Evolutionary conservation across 2,113 vertebrate species (phyloP), one percentile per base, ranked within the genome.

Genomic region (Excalfactoria chinensis): DNA sequence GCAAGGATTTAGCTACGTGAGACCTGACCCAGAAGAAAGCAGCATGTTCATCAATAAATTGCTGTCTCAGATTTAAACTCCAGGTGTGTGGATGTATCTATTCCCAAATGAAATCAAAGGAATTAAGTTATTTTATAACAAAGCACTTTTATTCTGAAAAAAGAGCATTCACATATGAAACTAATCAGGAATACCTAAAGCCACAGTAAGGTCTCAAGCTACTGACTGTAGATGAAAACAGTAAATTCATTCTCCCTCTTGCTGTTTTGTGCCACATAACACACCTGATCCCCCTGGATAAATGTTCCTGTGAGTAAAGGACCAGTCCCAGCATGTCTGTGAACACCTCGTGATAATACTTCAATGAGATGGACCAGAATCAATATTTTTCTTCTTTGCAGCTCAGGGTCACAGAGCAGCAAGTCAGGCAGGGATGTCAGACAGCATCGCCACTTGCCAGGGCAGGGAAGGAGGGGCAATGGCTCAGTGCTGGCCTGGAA

Each of bases 81-180:
- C 88, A 90, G 85, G 93, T 96, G 86, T 69, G 80, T 86, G 66
- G 73, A 96, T 66, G 23, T 62, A 67, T 72, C 90, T 90, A 80
- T 34, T 91, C 88, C 88, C 75, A 85, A 69, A 73, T 15, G 60
- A 88, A 89, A 91, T 89, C 85, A 89, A 87, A 83, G 60, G 82
- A 91, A 93, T 95, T 88, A 88, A 77, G 70, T 83, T 86, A 8
- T 91, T 95, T 91, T 23, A 0, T 60, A 93, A 93, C 72, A 90
- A 95, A 69, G 83, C 88, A 86, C 83, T 93, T 83, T 60, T 88
- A 91, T 95, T 89, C 92, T 95, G 80, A 93, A 92, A 91, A 32
- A 88, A 84, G 48, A 94, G 35, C 72, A 90, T 90, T 84, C 86
- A 90, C 92, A 94, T 75, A 81, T 72, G 76, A 95, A 81, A 81